phyloP scores from a whole-genome alignment of 2,888 invertebrate species.

The Acrobasis repandana region DNA sequence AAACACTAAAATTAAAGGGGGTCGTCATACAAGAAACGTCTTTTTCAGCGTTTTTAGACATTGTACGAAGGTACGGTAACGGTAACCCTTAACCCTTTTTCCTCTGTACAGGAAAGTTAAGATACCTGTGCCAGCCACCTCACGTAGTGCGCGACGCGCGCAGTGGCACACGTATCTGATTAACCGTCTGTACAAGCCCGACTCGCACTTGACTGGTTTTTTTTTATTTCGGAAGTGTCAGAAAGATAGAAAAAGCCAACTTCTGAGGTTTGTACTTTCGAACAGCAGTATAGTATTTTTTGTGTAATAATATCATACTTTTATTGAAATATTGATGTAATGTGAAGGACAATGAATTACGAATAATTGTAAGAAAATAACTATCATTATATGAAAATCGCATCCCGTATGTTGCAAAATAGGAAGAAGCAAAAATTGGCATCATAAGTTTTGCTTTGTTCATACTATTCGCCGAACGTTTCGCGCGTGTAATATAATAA shows the following conservation, averaged over 20 bases:
- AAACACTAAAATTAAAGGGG: no score
- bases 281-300: not conserved
- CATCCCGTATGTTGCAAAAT: conserved; percentile 8
- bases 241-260: not conserved
- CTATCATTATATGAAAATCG: not conserved
- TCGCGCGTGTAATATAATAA: conserved; percentile 25
- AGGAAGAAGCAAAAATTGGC: not conserved
- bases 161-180: no score
- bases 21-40: no score
- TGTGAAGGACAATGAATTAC: not conserved
- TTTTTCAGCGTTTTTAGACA: no score
- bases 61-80: no score
- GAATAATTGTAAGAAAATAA: not conserved
- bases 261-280: not conserved
- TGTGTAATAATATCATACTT: not conserved
- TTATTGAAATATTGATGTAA: not conserved
- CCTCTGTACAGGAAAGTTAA: no score
- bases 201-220: no score
- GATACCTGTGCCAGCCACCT: no score
- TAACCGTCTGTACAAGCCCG: no score
- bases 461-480: not conserved
- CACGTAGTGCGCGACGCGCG: no score
- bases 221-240: not conserved
- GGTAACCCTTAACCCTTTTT: no score
- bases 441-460: not conserved